Evolutionary conservation across 2,888 invertebrate species (phyloP).

Genomic region (Linyphia triangularis): DNA sequence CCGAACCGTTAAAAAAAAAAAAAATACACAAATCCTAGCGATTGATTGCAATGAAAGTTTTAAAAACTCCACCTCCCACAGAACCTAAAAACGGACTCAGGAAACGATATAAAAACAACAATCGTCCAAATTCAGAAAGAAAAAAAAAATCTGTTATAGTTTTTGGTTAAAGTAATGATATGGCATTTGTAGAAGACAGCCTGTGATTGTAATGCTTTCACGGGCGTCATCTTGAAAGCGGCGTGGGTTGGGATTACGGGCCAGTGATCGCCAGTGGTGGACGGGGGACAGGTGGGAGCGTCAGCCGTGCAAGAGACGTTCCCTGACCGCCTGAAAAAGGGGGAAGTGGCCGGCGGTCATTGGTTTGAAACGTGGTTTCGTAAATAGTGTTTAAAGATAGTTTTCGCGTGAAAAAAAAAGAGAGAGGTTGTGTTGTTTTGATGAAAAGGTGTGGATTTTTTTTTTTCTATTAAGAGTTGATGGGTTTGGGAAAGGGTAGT

Average conservation of each 20-base stretch:
- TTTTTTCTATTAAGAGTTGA: background rate
- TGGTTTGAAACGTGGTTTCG: constrained; percentile 26
- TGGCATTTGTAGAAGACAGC: constrained; percentile 19
- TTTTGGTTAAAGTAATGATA: constrained; percentile 49
- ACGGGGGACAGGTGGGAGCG: constrained; percentile 32
- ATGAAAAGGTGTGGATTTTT: background rate
- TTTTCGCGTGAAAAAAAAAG: background rate
- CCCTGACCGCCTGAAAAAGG: constrained; percentile 2
- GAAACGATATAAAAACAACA: constrained; percentile 12
- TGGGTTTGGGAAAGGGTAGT: background rate
- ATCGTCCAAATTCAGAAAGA: background rate
- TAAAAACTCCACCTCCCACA: constrained; percentile 15
- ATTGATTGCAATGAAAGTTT: constrained; percentile 36
- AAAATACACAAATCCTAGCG: background rate
- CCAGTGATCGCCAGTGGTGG: background rate
- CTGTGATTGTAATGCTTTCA: no score
- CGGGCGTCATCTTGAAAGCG: no score
- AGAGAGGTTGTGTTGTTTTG: background rate
- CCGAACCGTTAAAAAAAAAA: background rate
- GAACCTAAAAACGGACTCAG: background rate
- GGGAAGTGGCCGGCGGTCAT: constrained; percentile 31
- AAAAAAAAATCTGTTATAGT: constrained; percentile 26
- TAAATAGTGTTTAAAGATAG: constrained; percentile 20
- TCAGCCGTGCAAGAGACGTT: constrained; percentile 22
- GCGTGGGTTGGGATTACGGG: constrained; percentile 18